Evolutionary conservation across 1,140 invertebrate species (phyloP).

Genomic region (Hylaeus anthracinus): DNA sequence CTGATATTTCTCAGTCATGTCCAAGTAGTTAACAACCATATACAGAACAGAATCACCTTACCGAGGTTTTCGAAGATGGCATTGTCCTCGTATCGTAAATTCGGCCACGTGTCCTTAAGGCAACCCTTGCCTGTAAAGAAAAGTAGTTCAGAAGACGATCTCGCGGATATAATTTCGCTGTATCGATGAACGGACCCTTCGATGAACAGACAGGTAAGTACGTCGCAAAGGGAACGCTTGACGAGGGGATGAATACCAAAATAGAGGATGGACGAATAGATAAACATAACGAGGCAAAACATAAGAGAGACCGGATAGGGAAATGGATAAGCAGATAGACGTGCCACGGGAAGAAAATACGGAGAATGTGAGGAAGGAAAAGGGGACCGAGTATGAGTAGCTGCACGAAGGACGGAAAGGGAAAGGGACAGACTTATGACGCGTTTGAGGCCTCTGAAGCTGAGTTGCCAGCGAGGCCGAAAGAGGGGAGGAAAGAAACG

Average conservation of each 20-base stretch:
- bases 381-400: constrained; percentile 23
- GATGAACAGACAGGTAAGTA: background rate
- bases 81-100: no score
- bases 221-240: constrained; percentile 9
- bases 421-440: constrained; percentile 33
- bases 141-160: no score
- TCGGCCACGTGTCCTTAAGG: no score
- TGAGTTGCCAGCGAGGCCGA: constrained; percentile 14
- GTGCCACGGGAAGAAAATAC: background rate
- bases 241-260: constrained; percentile 24
- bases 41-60: no score
- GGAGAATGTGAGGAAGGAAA: background rate
- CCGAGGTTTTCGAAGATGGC: no score
- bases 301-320: constrained; percentile 3
- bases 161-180: no score
- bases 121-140: no score
- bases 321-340: constrained; percentile 36
- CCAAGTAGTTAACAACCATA: no score
- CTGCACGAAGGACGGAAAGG: constrained; percentile 14
- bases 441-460: constrained; percentile 34
- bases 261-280: constrained; percentile 42
- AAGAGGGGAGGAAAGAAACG: constrained; percentile 32
- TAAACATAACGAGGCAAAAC: constrained; percentile 32
- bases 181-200: constrained; percentile 36
- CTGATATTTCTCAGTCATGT: no score